Conservation (phyloP, 2,113 vertebrate genomes). For the Vidua macroura region DNA sequence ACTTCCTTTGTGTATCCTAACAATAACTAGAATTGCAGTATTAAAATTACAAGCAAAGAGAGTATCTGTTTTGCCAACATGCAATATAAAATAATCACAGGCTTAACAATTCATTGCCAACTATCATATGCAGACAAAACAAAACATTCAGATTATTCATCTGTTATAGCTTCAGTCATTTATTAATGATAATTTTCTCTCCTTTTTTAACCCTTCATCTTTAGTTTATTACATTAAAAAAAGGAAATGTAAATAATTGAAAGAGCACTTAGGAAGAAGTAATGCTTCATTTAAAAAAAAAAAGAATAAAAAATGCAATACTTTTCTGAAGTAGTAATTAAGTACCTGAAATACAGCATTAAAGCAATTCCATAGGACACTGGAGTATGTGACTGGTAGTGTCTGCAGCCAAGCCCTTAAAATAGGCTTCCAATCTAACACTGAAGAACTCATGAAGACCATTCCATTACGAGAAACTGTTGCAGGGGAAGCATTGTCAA, state of each 20-base stretch:
- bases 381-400: constrained; percentile 68
- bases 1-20: background rate
- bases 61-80: background rate
- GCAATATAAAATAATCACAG: background rate
- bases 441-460: constrained; percentile 97
- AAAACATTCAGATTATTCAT: background rate
- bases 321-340: background rate
- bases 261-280: background rate
- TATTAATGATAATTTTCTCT: background rate
- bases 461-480: constrained; percentile 97
- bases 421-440: constrained; percentile 91
- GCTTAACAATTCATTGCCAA: background rate
- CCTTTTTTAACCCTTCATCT: background rate
- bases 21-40: background rate
- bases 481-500: constrained; percentile 95
- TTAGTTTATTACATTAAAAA: background rate
- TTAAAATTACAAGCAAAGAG: background rate
- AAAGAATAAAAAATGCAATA: background rate
- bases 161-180: background rate
- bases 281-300: background rate
- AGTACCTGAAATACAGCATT: constrained; percentile 78
- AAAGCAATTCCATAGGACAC: constrained; percentile 74
- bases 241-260: background rate
- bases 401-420: constrained; percentile 83
- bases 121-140: background rate